Percentiles rank a stretch among this genome's conserved stretches.
Conservation (phyloP, 2,888 invertebrate genomes). For the Masnerella sp. region DNA sequence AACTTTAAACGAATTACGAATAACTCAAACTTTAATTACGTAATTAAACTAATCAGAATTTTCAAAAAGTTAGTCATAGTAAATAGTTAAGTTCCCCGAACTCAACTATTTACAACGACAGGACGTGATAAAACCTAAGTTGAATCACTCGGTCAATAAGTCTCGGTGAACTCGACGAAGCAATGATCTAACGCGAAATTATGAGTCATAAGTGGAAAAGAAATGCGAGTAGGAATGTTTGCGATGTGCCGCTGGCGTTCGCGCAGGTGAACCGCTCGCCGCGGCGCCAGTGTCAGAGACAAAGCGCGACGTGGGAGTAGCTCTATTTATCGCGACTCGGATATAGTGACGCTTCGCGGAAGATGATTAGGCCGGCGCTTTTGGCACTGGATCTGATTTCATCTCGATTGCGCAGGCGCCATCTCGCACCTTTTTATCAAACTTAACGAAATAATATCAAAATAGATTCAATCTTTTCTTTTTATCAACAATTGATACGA, state of each 20-base stretch:
- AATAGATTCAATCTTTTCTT: too few species aligned
- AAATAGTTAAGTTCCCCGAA: too few species aligned
- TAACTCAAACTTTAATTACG: too few species aligned
- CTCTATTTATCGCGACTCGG: conserved; percentile 48
- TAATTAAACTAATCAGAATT: too few species aligned
- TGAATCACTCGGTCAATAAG: conserved; percentile 13
- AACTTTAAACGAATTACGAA: too few species aligned
- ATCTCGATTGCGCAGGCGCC: conserved; percentile 12
- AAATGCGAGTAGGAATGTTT: conserved; percentile 36
- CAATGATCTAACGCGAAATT: conserved; percentile 36
- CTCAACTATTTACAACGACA: too few species aligned
- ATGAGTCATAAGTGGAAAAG: conserved; percentile 45
- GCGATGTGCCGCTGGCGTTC: conserved; percentile 26
- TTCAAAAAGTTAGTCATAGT: too few species aligned
- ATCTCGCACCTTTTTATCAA: background rate
- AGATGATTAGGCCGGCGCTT: conserved; percentile 44
- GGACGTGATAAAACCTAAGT: too few species aligned
- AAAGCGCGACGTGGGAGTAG: conserved; percentile 34
- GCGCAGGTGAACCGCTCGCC: conserved; percentile 29
- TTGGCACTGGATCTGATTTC: conserved; percentile 46
- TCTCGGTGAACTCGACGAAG: conserved; percentile 16
- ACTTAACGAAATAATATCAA: too few species aligned
- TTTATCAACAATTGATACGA: too few species aligned
- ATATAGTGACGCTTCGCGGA: conserved; percentile 49
- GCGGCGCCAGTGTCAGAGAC: conserved; percentile 22